These are phyloP conservation scores for Orthonevra nobilis DNA, from an alignment of 2,888 invertebrate species.

Conservation along the genomic window DNA sequence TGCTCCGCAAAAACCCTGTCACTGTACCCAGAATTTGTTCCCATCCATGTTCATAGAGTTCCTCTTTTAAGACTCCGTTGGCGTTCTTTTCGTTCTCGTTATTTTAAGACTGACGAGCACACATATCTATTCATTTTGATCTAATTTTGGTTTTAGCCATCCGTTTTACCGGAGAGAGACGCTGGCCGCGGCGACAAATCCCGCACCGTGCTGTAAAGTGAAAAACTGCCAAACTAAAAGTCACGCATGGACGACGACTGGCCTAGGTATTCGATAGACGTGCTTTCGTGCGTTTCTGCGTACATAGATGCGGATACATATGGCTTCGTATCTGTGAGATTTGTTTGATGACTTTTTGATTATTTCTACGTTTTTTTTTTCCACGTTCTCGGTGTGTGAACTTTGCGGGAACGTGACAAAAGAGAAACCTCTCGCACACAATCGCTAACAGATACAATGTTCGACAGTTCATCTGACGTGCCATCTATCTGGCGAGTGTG, in stretches of 20 bases:
- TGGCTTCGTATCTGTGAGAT: conserved; percentile 25
- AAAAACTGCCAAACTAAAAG: conserved; percentile 38
- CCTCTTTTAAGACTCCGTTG: conserved; percentile 39
- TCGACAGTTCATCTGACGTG: conserved; percentile 32
- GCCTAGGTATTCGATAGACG: conserved; percentile 26
- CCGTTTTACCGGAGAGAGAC: conserved; percentile 39
- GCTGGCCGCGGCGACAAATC: conserved; percentile 33
- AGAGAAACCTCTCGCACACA: conserved; percentile 47
- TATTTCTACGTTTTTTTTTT: too few relatives aligned
- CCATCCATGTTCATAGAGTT: conserved; percentile 25
- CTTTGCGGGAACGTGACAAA: conserved; percentile 17
- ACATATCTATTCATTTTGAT: conserved; percentile 51
- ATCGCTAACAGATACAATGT: conserved; percentile 2
- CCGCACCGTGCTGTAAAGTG: conserved; percentile 18
- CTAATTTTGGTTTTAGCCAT: conserved; percentile 67
- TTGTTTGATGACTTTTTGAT: conserved; percentile 12
- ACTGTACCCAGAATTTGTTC: conserved; percentile 15
- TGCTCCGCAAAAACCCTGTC: conserved; percentile 28
- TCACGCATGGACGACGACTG: conserved; percentile 23
- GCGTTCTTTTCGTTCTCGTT: conserved; percentile 24
- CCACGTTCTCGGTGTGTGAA: conserved; percentile 19
- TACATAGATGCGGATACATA: conserved; percentile 7
- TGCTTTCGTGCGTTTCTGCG: conserved; percentile 37
- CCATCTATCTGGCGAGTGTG: conserved; percentile 47
- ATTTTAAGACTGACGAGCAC: conserved; percentile 64